Evolutionary conservation across 2,888 invertebrate species (phyloP), one percentile per base, ranked within the genome.

Genomic region (Sympetrum striolatum): DNA sequence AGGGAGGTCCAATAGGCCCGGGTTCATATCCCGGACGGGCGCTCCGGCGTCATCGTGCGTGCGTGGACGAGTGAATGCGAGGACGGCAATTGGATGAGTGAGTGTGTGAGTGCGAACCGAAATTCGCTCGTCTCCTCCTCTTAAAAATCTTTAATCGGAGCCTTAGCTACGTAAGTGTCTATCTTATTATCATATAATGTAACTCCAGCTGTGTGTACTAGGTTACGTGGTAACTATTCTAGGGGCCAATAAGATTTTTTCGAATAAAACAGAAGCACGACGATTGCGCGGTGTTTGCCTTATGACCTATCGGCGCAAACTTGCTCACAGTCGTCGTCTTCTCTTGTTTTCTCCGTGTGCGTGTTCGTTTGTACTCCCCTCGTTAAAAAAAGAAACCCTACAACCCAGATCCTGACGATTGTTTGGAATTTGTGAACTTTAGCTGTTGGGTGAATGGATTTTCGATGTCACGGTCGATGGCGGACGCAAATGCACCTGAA

Each of bases 211-310:
- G 86, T 86, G 64, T 86, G 86, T 86, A 86, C 86, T 86, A 86
- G 86, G 86, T 86, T 86, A 86, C 86, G 86, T 86, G 86, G 86
- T 86, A 86, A 86, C 86, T 86, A 86, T 86, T 86, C 86, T 86
- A 86, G 86, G 86, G 86, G 86, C 86, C 86, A 86, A 86, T 86
- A 86, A 86, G 86, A 86, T 86, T 86, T 86, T 86, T 86, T 86
- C 86, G 82, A 82, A 60, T 53, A 86, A 60, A 60, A 60, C 60
- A 60, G 35, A 64, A 86, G 60, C 35, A 58, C 86, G 86, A 64
- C 86, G 60, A 37, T 60, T 35, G 86, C 37, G 58, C 37, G 86
- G 60, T 25, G 86, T 35, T 86, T 86, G 58, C 60, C 31, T 86
- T 48, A n/a, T 58, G 58, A 53, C 37, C 60, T 48, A 82, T 48